Base-by-base conservation (phyloP, 1,140 invertebrate genomes). In the Anastrepha obliqua region DNA sequence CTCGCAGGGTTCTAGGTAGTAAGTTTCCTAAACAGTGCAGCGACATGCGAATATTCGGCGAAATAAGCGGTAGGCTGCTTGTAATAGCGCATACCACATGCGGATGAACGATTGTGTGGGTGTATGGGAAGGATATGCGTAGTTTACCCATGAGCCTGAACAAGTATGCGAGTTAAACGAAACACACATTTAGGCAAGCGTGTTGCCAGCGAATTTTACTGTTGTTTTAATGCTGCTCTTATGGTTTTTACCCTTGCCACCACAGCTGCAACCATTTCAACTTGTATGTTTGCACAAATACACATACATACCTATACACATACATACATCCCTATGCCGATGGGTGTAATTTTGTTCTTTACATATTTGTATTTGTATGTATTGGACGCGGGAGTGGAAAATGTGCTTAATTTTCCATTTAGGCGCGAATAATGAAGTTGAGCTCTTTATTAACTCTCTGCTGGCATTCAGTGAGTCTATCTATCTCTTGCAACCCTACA, bases 391-490 rank as follows among this genome's bases (percentile, higher is more conserved):
- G 60, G 51, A 86, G 85, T 44, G 60, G 60, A 42, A 67, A 87
- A 87, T 67, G 86, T 67, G 62, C 47, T 87, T 87, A 87, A 87
- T 87, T 55, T 87, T 67, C 42, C 86, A 87, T 87, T 87, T 65
- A 64, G 62, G 86, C 86, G 64, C 86, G 64, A 67, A 87, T 87
- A 87, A 87, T 87, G 86, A 87, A 62, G 85, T 86, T 86, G 44
- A 60, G 59, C 85, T 62, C 60, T 13, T 17, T n/a, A 6, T 55
- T 55, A 11, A 8, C 51, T 55, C 51, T 62, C 15, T 9, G 7
- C 60, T n/a, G 60, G 60, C 15, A 5, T 15, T 39, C 29, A 39
- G 29, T 67, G 64, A 2, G 64, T 5, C 64, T 67, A 67, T 0
- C 1, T 17, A 29, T 29, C 29, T 64, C 17, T 64, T 64, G 60